Percentiles rank a stretch among this genome's conserved stretches.
Evolutionary conservation across 2,797 vertebrate genomes (phyloP).

Genomic region (Acropternis orthonyx): DNA sequence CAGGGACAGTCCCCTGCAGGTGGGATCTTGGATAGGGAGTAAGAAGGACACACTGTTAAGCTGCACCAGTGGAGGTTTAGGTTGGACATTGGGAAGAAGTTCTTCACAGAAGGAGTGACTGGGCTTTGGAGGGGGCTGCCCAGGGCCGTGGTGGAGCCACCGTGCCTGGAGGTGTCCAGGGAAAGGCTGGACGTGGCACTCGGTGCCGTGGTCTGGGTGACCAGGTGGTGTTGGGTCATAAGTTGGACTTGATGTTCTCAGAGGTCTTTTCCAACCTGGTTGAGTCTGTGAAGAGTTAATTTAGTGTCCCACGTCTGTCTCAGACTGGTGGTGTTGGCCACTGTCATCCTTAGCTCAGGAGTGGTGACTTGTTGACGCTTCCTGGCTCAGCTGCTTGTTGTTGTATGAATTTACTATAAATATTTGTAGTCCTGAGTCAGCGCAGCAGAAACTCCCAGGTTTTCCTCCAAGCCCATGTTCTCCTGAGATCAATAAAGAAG

Average conservation of each 20-base stretch:
- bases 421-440: not conserved
- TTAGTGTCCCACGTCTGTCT: fast-evolving
- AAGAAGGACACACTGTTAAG: not conserved
- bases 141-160: not conserved
- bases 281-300: not conserved
- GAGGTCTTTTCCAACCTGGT: not conserved
- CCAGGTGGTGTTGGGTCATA: not conserved
- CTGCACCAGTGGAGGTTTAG: not conserved
- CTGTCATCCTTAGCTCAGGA: not conserved
- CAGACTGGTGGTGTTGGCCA: fast-evolving
- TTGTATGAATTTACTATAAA: not conserved
- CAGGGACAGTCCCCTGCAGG: not conserved
- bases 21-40: not conserved
- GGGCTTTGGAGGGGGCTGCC: not conserved
- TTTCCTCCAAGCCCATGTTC: not conserved
- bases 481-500: not conserved
- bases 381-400: not conserved
- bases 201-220: not conserved
- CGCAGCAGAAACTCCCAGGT: not conserved
- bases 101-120: not conserved
- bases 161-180: not conserved
- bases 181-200: not conserved
- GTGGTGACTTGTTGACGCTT: not conserved
- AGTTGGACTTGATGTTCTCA: not conserved
- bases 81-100: not conserved